These are phyloP conservation scores for Chrysomallon squamiferum DNA, from an alignment of 1,140 invertebrate genomes.

Conservation along the genomic window DNA sequence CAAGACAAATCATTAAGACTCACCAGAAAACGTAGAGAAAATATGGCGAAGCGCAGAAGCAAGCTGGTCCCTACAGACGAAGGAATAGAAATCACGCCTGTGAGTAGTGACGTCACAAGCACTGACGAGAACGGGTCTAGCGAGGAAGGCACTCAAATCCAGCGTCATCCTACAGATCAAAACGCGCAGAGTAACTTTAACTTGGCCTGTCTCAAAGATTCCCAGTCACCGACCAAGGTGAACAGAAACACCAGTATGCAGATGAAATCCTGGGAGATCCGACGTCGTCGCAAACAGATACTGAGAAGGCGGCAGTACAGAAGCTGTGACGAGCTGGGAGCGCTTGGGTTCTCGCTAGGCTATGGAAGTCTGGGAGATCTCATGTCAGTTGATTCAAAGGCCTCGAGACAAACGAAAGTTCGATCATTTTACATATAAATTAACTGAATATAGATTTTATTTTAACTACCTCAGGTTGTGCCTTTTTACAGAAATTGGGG, in stretches of 20 bases:
- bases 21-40: neutral
- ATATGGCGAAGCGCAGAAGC: neutral
- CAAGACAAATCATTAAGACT: neutral
- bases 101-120: neutral
- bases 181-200: too few relatives aligned
- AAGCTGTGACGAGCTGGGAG: too few relatives aligned
- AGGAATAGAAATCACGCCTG: neutral
- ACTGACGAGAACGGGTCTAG: neutral
- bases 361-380: too few relatives aligned
- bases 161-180: too few relatives aligned
- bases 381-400: too few relatives aligned
- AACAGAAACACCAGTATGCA: neutral
- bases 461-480: too few relatives aligned
- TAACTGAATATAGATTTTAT: too few relatives aligned
- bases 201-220: neutral
- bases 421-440: too few relatives aligned
- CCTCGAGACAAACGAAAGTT: too few relatives aligned
- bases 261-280: slow-evolving; percentile 4
- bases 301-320: neutral
- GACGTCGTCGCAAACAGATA: neutral
- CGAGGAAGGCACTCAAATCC: neutral
- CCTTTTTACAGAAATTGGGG: too few relatives aligned
- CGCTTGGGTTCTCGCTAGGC: too few relatives aligned
- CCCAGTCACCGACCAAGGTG: neutral
- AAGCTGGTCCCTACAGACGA: neutral